phyloP scores from a whole-genome alignment of 2,888 invertebrate species.

The Agrochola lychnidis region DNA sequence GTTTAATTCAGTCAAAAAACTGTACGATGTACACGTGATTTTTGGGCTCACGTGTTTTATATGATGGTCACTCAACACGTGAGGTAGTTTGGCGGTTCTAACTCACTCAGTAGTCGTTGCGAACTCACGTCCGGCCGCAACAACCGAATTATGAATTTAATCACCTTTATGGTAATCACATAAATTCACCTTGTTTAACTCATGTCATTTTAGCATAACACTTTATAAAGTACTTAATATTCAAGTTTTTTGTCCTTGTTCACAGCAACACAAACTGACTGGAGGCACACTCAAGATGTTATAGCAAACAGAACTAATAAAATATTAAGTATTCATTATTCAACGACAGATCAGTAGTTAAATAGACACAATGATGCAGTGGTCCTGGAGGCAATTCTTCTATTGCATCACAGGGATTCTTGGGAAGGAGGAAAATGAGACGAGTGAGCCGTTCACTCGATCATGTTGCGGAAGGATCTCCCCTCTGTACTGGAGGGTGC shows the following conservation, averaged over 20 bases:
- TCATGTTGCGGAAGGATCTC: slow-evolving; percentile 78
- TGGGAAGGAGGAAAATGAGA: slow-evolving; percentile 74
- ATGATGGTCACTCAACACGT: slow-evolving; percentile 9
- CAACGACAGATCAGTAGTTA: slow-evolving; percentile 28
- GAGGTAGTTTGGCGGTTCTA: slow-evolving; percentile 1
- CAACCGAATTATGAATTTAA: slow-evolving; percentile 30
- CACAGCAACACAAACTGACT: slow-evolving; percentile 57
- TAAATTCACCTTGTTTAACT: slow-evolving; percentile 22
- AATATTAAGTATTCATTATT: slow-evolving; percentile 15
- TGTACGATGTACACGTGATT: slow-evolving; percentile 13
- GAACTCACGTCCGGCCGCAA: not conserved
- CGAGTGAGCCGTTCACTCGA: slow-evolving; percentile 77
- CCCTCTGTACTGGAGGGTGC: slow-evolving; percentile 84
- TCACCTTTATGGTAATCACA: slow-evolving; percentile 38
- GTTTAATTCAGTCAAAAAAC: slow-evolving; percentile 8
- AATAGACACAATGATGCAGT: slow-evolving; percentile 72
- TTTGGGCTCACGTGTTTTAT: slow-evolving; percentile 8
- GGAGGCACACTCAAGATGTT: slow-evolving; percentile 60
- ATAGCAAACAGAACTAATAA: slow-evolving; percentile 32
- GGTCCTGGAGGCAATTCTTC: slow-evolving; percentile 75
- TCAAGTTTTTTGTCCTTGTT: slow-evolving; percentile 54
- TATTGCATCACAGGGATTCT: slow-evolving; percentile 79
- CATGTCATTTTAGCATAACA: slow-evolving; percentile 19
- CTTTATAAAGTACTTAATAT: slow-evolving; percentile 39
- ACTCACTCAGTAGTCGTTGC: slow-evolving; percentile 3